phyloP scores from a whole-genome alignment of 92 coral and sea anemone genomes.

The Palythoa heliodiscus region DNA sequence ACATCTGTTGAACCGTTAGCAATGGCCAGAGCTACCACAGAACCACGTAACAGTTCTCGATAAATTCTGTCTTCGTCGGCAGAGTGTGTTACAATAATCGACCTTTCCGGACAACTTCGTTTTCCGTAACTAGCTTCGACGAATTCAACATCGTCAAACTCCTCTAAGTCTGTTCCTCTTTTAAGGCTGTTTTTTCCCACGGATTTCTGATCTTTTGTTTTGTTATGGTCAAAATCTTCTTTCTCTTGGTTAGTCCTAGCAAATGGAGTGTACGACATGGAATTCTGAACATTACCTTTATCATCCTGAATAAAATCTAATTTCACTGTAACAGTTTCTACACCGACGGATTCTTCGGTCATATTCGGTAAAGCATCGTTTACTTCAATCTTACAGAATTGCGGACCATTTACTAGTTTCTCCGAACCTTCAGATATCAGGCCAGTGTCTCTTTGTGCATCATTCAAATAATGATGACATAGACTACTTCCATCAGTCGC shows the following conservation, averaged over 20 bases:
- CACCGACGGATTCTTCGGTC: neutral
- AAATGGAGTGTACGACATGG: neutral
- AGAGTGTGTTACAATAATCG: neutral
- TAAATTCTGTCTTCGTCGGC: neutral
- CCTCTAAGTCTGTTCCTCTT: neutral
- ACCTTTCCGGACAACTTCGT: neutral
- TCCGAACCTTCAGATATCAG: neutral
- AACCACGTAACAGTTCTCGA: conserved; percentile 12
- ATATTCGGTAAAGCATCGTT: neutral
- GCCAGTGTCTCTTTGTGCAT: neutral
- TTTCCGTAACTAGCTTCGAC: neutral
- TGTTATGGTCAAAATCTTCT: neutral
- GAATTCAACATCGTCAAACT: conserved; percentile 26
- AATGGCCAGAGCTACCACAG: conserved; percentile 30
- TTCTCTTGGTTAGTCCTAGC: neutral
- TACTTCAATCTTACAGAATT: neutral
- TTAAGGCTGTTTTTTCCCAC: neutral
- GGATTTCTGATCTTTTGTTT: neutral
- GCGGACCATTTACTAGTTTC: neutral
- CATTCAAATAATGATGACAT: neutral
- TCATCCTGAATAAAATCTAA: conserved; percentile 24
- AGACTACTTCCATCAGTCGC: neutral
- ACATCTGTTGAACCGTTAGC: conserved; percentile 22
- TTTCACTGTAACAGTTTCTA: conserved; percentile 19
- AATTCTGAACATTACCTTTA: conserved; percentile 5